Conservation (phyloP, 2,113 vertebrate species). For the Python bivittatus region DNA sequence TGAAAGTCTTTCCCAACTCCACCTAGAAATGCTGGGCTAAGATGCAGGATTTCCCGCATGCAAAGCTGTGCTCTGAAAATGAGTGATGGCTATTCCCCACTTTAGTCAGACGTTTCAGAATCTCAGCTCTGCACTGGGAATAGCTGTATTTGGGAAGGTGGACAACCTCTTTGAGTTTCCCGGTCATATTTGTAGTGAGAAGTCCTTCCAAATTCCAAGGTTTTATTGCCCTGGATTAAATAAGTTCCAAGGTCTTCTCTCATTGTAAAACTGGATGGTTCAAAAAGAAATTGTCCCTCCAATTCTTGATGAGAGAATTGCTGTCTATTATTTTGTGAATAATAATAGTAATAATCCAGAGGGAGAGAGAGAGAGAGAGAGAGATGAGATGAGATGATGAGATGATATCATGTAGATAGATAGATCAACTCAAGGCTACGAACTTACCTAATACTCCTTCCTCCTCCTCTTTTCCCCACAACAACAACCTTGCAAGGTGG, state of each 20-base stretch:
- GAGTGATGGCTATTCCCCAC: background rate
- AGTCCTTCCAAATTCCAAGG: background rate
- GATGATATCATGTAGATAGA: too few relatives aligned
- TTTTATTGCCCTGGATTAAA: background rate
- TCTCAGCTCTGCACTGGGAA: background rate
- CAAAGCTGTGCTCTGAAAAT: background rate
- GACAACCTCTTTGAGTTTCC: background rate
- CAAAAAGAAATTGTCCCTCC: background rate
- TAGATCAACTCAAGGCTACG: too few relatives aligned
- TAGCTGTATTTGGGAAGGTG: background rate
- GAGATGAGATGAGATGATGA: too few relatives aligned
- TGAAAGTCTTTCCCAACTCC: background rate
- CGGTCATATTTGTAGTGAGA: background rate
- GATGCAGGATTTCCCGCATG: background rate
- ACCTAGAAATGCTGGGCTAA: background rate
- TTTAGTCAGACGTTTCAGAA: background rate
- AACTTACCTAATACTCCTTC: too few relatives aligned
- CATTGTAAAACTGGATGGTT: background rate
- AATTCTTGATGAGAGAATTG: background rate
- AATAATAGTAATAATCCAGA: too few relatives aligned
- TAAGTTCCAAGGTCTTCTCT: background rate
- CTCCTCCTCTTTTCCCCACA: too few relatives aligned
- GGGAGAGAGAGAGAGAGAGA: too few relatives aligned
- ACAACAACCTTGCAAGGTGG: too few relatives aligned
- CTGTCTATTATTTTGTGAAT: background rate